Percentiles rank a stretch among this genome's conserved stretches.
Conservation (phyloP, 2,888 invertebrate genomes). For the Druceiella hillmani region DNA sequence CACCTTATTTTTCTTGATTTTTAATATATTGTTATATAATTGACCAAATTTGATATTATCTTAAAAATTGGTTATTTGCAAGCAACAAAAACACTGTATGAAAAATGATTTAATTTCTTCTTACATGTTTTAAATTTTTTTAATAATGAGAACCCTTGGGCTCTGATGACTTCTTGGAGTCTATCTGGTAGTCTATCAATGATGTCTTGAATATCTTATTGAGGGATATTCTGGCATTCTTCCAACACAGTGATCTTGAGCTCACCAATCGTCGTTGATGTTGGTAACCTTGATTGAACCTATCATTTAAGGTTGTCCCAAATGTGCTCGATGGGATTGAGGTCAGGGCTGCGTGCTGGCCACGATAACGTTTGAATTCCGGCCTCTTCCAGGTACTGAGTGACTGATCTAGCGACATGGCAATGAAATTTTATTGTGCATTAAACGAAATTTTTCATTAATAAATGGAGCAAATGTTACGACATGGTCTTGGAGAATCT, state of each 20-base stretch:
- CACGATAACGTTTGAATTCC: slow-evolving; percentile 20
- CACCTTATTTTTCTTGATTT: too few relatives aligned
- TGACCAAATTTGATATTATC: too few relatives aligned
- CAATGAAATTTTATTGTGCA: too few relatives aligned
- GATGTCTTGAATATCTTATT: too few relatives aligned
- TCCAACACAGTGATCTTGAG: slow-evolving; percentile 13
- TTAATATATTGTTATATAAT: too few relatives aligned
- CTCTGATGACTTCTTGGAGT: too few relatives aligned
- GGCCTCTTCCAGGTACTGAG: slow-evolving; percentile 22
- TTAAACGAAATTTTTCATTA: slow-evolving; percentile 18
- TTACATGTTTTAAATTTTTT: too few relatives aligned
- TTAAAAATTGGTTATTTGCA: too few relatives aligned
- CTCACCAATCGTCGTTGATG: slow-evolving; percentile 20
- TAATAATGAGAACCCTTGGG: too few relatives aligned
- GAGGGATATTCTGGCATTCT: slow-evolving; percentile 6
- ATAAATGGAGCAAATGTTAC: slow-evolving; percentile 21
- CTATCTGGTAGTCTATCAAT: too few relatives aligned
- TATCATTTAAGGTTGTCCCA: slow-evolving; percentile 22
- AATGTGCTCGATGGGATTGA: slow-evolving; percentile 24
- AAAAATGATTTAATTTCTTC: too few relatives aligned
- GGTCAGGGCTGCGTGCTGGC: slow-evolving; percentile 23
- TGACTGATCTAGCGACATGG: slow-evolving; percentile 17
- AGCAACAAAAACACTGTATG: too few relatives aligned
- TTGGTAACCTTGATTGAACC: slow-evolving; percentile 20
- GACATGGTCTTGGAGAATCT: slow-evolving; percentile 24